Evolutionary conservation across 2,888 invertebrate genomes (phyloP), one percentile per base, ranked within the genome.

Genomic region (Microchrysa polita): DNA sequence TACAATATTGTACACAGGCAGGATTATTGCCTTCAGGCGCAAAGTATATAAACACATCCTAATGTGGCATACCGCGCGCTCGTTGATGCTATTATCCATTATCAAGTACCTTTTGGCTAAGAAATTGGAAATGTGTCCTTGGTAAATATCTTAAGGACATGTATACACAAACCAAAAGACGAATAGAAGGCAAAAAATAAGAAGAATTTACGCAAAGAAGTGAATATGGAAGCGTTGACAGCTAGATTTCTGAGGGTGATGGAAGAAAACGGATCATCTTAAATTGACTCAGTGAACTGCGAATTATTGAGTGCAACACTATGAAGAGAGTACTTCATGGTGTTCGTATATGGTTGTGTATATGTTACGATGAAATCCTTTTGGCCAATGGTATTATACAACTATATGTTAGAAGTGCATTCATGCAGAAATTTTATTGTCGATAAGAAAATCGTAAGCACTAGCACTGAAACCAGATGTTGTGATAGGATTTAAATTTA

Each of bases 241-340:
- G 27, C 2, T 34, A 34, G 7, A 34, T 2, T 34, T 34, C 7
- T 34, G 27, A 34, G 27, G 27, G 27, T 34, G 27, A 34, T 34
- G 27, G 27, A 34, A 34, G 22, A 57, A 57, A 65, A 65, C 1
- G 48, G 48, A 65, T 48, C 65, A 65, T 65, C 65, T 12, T n/a
- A 44, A 65, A 48, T 52, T 22, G 65, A 52, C 48, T 65, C 65
- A 65, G 48, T 65, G 65, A 65, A 65, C 65, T 65, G 65, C 9
- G 14, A 65, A 65, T 44, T 65, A 65, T 65, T 65, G 65, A 65
- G 65, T 65, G 65, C 65, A 65, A 44, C n/a, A 14, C 16, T 14
- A 61, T 12, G 16, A 12, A 18, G 18, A 18, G 18, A 55, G 55
- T 55, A 18, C 20, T 4, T 4, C 20, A 18, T 20, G 16, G 5